A percentile compares a stretch with the other conserved stretches of the same genome.
Conservation (phyloP, 2,113 vertebrate species). For the Cettia cetti region DNA sequence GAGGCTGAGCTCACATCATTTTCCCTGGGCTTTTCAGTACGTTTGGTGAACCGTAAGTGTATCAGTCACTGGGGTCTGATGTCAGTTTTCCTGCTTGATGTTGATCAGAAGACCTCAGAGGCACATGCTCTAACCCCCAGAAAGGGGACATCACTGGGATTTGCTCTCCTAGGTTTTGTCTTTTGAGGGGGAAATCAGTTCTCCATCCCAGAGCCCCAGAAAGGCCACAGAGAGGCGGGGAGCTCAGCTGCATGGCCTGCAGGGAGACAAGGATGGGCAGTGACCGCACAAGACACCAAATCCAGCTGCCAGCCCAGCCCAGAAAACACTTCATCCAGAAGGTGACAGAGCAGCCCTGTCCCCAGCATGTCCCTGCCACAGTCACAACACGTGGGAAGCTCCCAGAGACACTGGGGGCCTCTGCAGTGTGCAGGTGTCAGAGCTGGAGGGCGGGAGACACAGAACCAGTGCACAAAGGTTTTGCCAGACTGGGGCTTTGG, state of each 20-base stretch:
- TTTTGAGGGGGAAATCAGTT: background rate
- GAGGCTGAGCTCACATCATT: background rate
- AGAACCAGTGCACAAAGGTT: background rate
- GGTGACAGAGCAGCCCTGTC: background rate
- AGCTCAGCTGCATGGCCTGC: background rate
- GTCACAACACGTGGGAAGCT: background rate
- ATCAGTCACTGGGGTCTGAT: background rate
- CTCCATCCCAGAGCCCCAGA: background rate
- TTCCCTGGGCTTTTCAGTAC: background rate
- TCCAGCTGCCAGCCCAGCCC: background rate
- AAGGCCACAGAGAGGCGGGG: background rate
- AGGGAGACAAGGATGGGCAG: background rate
- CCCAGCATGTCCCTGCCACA: background rate
- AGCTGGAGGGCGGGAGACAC: background rate
- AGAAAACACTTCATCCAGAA: background rate
- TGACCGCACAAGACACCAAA: background rate
- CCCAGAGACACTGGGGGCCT: background rate
- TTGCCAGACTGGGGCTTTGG: background rate
- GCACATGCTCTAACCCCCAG: background rate
- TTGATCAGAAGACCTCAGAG: background rate
- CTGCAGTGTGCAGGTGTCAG: background rate
- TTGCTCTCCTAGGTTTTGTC: background rate
- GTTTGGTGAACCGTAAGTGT: rapidly evolving
- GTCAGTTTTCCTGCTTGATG: background rate
- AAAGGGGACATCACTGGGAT: background rate